These are phyloP conservation scores for Sebastes matsubarae DNA, from an alignment of 2,797 vertebrate species.

Conservation along the genomic window DNA sequence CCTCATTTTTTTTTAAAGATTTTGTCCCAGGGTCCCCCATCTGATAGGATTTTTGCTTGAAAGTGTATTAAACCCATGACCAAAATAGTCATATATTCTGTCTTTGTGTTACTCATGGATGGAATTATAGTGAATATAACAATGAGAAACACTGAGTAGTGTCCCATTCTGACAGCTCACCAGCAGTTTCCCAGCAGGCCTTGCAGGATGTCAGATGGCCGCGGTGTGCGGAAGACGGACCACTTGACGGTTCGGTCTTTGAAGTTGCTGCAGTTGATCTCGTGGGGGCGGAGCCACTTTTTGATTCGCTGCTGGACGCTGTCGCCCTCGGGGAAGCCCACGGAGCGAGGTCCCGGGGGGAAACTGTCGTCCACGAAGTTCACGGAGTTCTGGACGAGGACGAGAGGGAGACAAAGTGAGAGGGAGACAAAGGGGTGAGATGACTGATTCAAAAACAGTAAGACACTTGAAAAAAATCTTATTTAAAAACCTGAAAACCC, in stretches of 20 bases:
- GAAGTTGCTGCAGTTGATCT: conserved; percentile 97
- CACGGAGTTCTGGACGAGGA: conserved; percentile 86
- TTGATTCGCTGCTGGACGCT: conserved; percentile 97
- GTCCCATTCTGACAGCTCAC: conserved; percentile 77
- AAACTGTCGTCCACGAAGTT: conserved; percentile 99
- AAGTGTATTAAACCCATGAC: too few relatives aligned
- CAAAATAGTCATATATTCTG: too few relatives aligned
- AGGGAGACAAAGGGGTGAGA: neutral
- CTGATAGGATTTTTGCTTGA: too few relatives aligned
- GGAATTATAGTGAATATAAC: too few relatives aligned
- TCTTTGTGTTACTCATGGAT: too few relatives aligned
- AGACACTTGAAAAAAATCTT: neutral
- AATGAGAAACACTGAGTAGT: neutral
- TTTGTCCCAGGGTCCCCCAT: too few relatives aligned
- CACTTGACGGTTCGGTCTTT: conserved; percentile 91
- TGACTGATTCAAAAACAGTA: neutral
- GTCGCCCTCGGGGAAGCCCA: conserved; percentile 95
- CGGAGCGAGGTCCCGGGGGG: conserved; percentile 91
- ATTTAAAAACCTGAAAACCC: neutral
- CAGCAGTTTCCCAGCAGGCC: conserved; percentile 98
- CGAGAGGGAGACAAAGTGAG: neutral
- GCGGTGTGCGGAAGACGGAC: conserved; percentile 95
- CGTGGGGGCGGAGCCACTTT: conserved; percentile 96
- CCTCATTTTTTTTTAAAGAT: too few relatives aligned
- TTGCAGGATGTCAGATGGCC: conserved; percentile 96